Evolutionary conservation across 2,888 invertebrate species (phyloP).

Genomic region (Minunthozetes semirufus): DNA sequence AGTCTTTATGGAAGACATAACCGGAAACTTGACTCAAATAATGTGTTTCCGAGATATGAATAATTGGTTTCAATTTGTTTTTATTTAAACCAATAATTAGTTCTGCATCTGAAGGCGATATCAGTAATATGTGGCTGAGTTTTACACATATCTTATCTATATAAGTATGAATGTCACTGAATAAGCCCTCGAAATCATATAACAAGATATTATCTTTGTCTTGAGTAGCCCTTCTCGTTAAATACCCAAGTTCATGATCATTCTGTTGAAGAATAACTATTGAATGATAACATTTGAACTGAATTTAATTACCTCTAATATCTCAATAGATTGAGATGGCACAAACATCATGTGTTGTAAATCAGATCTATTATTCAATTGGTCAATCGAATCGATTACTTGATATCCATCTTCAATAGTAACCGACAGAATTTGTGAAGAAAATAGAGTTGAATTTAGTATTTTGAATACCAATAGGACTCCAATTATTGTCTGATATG

Average conservation of each 20-base stretch:
- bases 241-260: background rate
- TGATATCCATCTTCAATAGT: background rate
- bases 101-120: background rate
- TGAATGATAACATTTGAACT: too few relatives aligned
- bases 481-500: background rate
- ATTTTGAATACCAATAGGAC: background rate
- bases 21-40: background rate
- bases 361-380: background rate
- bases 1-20: background rate
- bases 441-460: background rate
- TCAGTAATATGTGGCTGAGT: background rate
- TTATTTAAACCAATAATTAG: background rate
- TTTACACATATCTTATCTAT: background rate
- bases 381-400: background rate
- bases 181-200: background rate
- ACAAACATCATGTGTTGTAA: background rate
- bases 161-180: background rate
- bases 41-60: background rate
- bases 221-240: background rate
- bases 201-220: background rate
- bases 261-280: too few relatives aligned
- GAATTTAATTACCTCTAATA: too few relatives aligned
- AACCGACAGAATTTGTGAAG: background rate
- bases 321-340: background rate
- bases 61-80: background rate